Evolutionary conservation across 2,113 vertebrate genomes (phyloP), one percentile per base, ranked within the genome.

Genomic region (Leptosomus discolor): DNA sequence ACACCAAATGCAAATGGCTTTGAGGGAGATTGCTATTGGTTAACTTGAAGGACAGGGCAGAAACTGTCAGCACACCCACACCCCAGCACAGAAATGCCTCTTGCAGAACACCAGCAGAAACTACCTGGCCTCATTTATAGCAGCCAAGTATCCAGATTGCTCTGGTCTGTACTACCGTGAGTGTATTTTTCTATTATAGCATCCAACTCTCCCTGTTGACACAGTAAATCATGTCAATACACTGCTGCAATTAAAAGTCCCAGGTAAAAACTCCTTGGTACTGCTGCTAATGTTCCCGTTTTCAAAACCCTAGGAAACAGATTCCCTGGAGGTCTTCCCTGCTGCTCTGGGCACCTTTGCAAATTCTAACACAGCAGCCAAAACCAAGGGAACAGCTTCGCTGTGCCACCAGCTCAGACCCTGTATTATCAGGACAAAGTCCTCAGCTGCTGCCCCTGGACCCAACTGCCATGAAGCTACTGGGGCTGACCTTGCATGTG

Each of bases 121-220:
- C 19, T 5, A 9, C 8, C 34, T 8, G n/a, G 43, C 18, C 29
- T 57, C 41, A 6, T 7, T 17, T 21, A 43, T 1, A 30, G 46
- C 48, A 37, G 26, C 36, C 11, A 3, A 54, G 43, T 11, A 7
- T 2, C 32, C 2, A 1, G 3, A 15, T 3, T 3, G 37, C 15
- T 13, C 61, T 7, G 15, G 4, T 13, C 51, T 36, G 58, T 24
- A 15, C 29, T 15, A 63, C n/a, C 27, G 41, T 2, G 0, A 30
- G 3, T 4, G 10, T 9, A 4, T 48, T 56, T 50, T 48, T 9
- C 27, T 16, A 13, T 11, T 14, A 9, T 1, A 8, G n/a, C 5
- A 20, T 9, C 39, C 4, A 2, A 17, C 17, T 39, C 20, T 57
- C 24, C 36, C 23, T 32, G 8, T 18, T 39, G 15, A 36, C 36